Conservation (phyloP, 2,797 vertebrate genomes). For the Tauraco hartlaubi region DNA sequence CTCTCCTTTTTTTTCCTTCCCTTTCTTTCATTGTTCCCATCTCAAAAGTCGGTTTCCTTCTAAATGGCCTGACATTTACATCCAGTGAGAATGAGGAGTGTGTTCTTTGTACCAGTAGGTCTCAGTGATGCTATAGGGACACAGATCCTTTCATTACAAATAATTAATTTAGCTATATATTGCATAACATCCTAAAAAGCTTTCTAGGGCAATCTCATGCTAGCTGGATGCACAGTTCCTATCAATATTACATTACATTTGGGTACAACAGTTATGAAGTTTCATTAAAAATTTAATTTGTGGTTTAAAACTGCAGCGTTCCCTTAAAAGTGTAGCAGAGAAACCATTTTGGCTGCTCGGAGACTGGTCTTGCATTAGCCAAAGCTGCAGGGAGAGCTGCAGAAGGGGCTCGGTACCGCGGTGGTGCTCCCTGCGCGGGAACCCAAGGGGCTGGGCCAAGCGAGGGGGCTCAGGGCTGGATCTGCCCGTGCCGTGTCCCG, state of each 20-base stretch:
- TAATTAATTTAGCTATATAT: slow-evolving; percentile 81
- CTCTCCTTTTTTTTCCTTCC: background rate
- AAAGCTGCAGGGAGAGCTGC: background rate
- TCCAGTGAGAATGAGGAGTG: slow-evolving; percentile 7
- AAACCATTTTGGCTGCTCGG: background rate
- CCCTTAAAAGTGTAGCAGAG: slow-evolving; percentile 60
- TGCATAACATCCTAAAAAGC: slow-evolving; percentile 83
- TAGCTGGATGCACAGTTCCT: slow-evolving; percentile 71
- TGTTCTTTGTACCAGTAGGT: slow-evolving; percentile 35
- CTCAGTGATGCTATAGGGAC: slow-evolving; percentile 60
- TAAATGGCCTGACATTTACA: slow-evolving; percentile 31
- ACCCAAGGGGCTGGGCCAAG: accelerated
- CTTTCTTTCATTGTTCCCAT: background rate
- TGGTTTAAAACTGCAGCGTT: slow-evolving; percentile 78
- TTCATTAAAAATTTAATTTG: slow-evolving; percentile 86
- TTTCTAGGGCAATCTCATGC: slow-evolving; percentile 76
- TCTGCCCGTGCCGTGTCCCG: accelerated
- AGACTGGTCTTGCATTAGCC: background rate
- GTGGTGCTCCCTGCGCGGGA: accelerated
- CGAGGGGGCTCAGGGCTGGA: background rate
- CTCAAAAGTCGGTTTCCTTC: slow-evolving; percentile 19
- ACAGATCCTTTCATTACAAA: slow-evolving; percentile 75
- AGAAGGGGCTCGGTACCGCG: background rate
- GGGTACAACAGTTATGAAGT: slow-evolving; percentile 73
- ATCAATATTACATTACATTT: slow-evolving; percentile 80